Conservation (phyloP, 2,113 vertebrate species). For the Chloropsis hardwickii region DNA sequence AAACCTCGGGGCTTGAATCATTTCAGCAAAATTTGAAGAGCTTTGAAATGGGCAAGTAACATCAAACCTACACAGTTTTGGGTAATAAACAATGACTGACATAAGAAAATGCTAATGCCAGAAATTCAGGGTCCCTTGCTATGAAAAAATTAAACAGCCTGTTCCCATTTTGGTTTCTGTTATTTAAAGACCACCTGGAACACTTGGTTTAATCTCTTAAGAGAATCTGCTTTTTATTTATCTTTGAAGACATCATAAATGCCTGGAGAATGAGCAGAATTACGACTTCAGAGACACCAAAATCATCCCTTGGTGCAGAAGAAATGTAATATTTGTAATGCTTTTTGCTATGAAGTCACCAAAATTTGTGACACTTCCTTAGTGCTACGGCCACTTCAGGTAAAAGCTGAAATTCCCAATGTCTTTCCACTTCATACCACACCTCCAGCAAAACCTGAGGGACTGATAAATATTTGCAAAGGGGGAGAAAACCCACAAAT, state of each 20-base stretch:
- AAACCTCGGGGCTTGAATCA: rapidly evolving
- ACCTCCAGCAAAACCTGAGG: neutral
- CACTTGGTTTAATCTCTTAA: neutral
- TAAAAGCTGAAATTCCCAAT: neutral
- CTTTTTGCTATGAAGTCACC: neutral
- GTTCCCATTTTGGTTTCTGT: neutral
- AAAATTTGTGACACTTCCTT: neutral
- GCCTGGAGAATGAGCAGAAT: neutral
- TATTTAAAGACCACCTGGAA: neutral
- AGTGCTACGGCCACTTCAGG: neutral
- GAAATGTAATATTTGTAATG: neutral
- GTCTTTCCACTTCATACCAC: neutral
- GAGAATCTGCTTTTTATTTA: neutral
- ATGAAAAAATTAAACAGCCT: neutral
- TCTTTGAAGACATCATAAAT: neutral
- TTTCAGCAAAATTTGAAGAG: neutral
- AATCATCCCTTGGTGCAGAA: neutral
- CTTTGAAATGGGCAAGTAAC: neutral
- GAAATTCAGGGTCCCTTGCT: neutral
- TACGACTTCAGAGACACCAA: neutral
- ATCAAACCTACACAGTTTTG: neutral
- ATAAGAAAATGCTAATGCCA: rapidly evolving
- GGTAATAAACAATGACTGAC: neutral
- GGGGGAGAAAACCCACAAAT: neutral
- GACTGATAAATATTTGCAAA: neutral